Evolutionary conservation across 1,140 invertebrate species (phyloP), one percentile per base, ranked within the genome.

Genomic region (Hycleus phaleratus): DNA sequence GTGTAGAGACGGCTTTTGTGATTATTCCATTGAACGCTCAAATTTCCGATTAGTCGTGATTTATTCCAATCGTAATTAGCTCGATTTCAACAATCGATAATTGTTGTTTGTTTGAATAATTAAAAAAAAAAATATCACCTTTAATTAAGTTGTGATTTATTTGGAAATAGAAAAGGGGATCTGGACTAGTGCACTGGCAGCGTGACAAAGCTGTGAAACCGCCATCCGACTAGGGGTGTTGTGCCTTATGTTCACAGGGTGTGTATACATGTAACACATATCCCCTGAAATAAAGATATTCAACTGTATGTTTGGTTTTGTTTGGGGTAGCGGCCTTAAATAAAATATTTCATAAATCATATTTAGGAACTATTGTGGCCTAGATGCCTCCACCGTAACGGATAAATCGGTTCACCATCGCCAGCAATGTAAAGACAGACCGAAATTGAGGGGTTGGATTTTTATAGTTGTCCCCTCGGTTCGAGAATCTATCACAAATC

Each of bases 271-370:
- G 51, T 53, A 53, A 53, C 46, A 53, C 51, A 53, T 7, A 32
- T 53, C 51, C 51, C 51, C 51, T 7, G 7, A 53, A 53, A 53
- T 53, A 32, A 53, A 53, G 51, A 53, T 45, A 53, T 53, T 45
- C 46, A 32, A 32, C 51, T 24, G 45, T 53, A 45, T 53, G 51
- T 53, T 53, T 53, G 51, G 51, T 53, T 44, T 53, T 56, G 46
- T 56, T 47, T 56, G 46, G 53, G 53, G 46, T 47, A 48, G 46
- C 46, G 46, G 44, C 53, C 46, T 56, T 39, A 53, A 53, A 53
- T 53, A 53, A 61, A 61, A 61, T 61, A 61, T 54, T 47, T 48
- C 59, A 61, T 61, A 61, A 61, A 61, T 61, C 60, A 61, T 61
- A 61, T 61, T 61, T 61, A 61, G 57, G 56, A 48, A 26, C 48